Conservation (phyloP, 1,140 invertebrate genomes). For the Theocolax elegans region DNA sequence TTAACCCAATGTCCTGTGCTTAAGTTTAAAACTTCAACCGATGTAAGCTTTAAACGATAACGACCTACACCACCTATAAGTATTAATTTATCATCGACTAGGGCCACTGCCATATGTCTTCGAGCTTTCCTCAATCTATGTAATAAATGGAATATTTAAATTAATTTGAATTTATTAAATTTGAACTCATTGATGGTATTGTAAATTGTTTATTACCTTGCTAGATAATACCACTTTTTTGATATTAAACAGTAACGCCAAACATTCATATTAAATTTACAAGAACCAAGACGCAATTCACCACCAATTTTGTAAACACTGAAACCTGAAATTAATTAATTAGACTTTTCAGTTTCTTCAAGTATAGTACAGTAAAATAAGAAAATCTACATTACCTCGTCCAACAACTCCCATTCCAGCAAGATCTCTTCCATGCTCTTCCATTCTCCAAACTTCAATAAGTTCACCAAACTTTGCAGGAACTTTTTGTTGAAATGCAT, state of each 20-base stretch:
- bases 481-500: constrained; percentile 38
- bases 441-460: constrained; percentile 38
- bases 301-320: constrained; percentile 49
- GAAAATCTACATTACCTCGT: constrained; percentile 41
- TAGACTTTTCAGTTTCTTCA: background rate
- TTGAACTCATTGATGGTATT: too few species aligned
- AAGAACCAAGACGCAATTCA: constrained; percentile 44
- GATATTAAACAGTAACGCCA: constrained; percentile 50
- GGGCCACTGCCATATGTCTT: constrained; percentile 46
- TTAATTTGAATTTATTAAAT: too few species aligned
- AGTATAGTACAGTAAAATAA: background rate
- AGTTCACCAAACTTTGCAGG: constrained; percentile 42
- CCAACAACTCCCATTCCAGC: constrained; percentile 46
- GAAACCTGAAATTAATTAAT: constrained; percentile 39
- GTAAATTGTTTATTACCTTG: constrained; percentile 34
- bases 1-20: constrained; percentile 41
- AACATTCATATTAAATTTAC: constrained; percentile 45
- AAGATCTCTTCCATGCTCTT: constrained; percentile 43
- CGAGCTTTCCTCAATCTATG: constrained; percentile 43
- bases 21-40: constrained; percentile 44
- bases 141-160: too few species aligned
- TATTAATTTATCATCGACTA: constrained; percentile 47
- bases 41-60: constrained; percentile 41
- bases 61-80: constrained; percentile 47
- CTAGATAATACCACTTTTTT: constrained; percentile 45